Evolutionary conservation across 1,140 invertebrate genomes (phyloP).

Genomic region (Ceratina australensis): DNA sequence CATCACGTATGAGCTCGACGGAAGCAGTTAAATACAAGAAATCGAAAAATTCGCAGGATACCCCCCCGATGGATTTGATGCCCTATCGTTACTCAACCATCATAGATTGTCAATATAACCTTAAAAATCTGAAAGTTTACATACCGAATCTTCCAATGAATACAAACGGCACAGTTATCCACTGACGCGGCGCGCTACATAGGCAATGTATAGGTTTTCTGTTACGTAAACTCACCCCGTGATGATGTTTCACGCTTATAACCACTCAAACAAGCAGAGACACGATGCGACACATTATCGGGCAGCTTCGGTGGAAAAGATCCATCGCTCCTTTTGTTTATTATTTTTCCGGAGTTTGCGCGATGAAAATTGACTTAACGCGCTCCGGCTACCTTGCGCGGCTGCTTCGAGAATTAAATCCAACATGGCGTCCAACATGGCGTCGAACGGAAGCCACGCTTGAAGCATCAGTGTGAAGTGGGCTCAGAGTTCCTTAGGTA

Average conservation of each 20-base stretch:
- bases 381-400: conserved; percentile 8
- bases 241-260: conserved; percentile 35
- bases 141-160: not conserved
- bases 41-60: conserved; percentile 32
- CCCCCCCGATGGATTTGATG: conserved; percentile 40
- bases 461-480: conserved; percentile 21
- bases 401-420: conserved; percentile 18
- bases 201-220: not conserved
- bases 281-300: conserved; percentile 45
- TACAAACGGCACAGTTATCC: not conserved
- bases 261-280: conserved; percentile 46
- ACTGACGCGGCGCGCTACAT: not conserved
- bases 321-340: conserved; percentile 68
- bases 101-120: conserved; percentile 65
- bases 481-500: conserved; percentile 16
- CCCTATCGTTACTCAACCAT: conserved; percentile 36
- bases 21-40: not conserved
- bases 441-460: conserved; percentile 17
- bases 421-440: conserved; percentile 33
- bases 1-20: not conserved
- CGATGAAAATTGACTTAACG: conserved; percentile 18
- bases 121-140: conserved; percentile 24
- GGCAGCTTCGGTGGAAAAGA: conserved; percentile 50
- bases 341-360: conserved; percentile 61
- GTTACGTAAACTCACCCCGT: conserved; percentile 48